Base-by-base conservation (phyloP, 2,797 vertebrate genomes). In the Tadarida brasiliensis region DNA sequence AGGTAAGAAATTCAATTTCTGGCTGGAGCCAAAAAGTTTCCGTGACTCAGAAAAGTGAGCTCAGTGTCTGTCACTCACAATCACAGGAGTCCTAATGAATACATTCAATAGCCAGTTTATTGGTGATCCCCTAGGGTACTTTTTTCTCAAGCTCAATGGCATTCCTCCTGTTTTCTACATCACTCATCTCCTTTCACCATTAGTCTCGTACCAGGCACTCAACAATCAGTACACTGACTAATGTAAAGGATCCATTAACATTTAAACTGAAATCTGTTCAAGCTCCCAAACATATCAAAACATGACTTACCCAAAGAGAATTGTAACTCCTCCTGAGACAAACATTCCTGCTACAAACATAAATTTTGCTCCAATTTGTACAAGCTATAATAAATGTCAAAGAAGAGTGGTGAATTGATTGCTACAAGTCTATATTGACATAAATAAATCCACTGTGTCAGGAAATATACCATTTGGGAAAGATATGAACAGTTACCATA, bases 281-380 rank as follows among this genome's bases (percentile, higher is more conserved):
- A 59, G 8, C 3, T 82, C 9, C 51, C 57, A 95, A 92, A 61
- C 8, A 78, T 91, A 71, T 94, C 91, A 91, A 10, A 96, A 61
- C 83, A 88, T 86, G n/a, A 98, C 99, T 99, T 97, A 99, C 99
- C 99, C 99, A 98, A 99, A 99, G 6, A 99, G 95, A 96, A 99
- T 97, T 78, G 99, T 99, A 96, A 99, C 99, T 92, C 98, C 98
- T 63, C 99, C 99, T 0, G 99, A 99, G 86, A 99, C 96, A 97
- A 99, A 99, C 94, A 99, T 98, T 61, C 99, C 99, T 54, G 98
- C 47, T 85, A 99, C 95, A 61, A 99, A 99, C 99, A 99, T 99
- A 98, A 99, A 99, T 98, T 99, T 99, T 85, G 99, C 99, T 96
- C 99, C 99, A 96, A 99, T 99, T 61, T 99, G 99, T 8, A 99